Evolutionary conservation across 2,113 vertebrate genomes (phyloP).

Genomic region (Lepisosteus oculatus): DNA sequence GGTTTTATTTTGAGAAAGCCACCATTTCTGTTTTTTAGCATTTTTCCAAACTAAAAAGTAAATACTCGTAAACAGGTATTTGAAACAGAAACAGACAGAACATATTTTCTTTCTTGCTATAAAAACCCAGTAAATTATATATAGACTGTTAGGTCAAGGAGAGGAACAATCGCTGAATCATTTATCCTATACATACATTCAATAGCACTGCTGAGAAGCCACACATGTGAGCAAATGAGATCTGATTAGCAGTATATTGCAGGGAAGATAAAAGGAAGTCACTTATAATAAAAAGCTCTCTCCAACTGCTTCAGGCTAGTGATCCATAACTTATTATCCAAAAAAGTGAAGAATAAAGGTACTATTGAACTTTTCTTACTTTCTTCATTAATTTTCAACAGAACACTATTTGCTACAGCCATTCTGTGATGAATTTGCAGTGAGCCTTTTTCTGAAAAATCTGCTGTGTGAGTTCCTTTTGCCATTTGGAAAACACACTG

Average conservation of each 20-base stretch:
- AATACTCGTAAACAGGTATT: too few relatives aligned
- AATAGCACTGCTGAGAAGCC: conserved; percentile 14
- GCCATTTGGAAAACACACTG: background rate
- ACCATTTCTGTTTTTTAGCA: too few relatives aligned
- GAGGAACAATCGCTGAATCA: conserved; percentile 14
- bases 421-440: background rate
- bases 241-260: conserved; percentile 12
- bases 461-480: conserved; percentile 4
- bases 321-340: background rate
- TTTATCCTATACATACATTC: conserved; percentile 27
- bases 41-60: too few relatives aligned
- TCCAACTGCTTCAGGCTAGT: conserved; percentile 3
- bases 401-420: background rate
- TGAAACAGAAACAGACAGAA: too few relatives aligned
- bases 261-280: conserved; percentile 6
- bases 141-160: conserved; percentile 7
- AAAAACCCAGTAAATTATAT: conserved; percentile 23
- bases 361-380: conserved; percentile 4
- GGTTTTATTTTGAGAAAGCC: too few relatives aligned
- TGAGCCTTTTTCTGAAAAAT: background rate
- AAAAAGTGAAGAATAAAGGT: conserved; percentile 9
- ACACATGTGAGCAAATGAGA: conserved; percentile 15
- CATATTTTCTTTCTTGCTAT: conserved; percentile 6
- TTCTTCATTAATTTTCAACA: conserved; percentile 9
- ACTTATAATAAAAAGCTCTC: conserved; percentile 8